Conservation (phyloP, 2,888 invertebrate genomes). For the Polyommatus iphigenia region DNA sequence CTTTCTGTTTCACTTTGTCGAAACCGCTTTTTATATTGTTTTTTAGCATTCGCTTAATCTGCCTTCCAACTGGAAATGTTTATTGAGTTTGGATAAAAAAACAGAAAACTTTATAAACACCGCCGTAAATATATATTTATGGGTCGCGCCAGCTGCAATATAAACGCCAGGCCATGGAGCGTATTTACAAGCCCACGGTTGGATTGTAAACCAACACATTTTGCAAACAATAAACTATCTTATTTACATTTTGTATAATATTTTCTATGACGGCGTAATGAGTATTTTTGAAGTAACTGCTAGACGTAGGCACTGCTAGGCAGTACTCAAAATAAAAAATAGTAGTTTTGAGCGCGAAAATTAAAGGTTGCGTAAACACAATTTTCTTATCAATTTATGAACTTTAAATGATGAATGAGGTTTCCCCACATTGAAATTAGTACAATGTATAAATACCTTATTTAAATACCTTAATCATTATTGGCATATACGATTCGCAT, state of each 20-base stretch:
- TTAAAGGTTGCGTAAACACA: too few species aligned
- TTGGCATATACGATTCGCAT: neutral
- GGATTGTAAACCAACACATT: slow-evolving; percentile 14
- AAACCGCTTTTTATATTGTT: neutral
- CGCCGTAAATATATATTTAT: slow-evolving; percentile 30
- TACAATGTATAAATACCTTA: too few species aligned
- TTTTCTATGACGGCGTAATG: neutral
- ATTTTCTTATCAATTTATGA: too few species aligned
- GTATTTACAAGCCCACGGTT: slow-evolving; percentile 6
- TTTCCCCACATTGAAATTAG: too few species aligned
- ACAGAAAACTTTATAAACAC: slow-evolving; percentile 19
- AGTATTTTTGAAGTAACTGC: neutral
- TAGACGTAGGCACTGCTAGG: neutral
- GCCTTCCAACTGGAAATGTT: neutral
- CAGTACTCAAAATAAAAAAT: too few species aligned
- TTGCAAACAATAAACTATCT: slow-evolving; percentile 1
- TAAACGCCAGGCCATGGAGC: slow-evolving; percentile 15
- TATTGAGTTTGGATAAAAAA: slow-evolving; percentile 22
- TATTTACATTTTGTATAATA: neutral
- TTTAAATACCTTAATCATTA: too few species aligned
- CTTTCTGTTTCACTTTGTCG: neutral
- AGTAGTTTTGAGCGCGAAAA: too few species aligned
- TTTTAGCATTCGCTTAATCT: neutral
- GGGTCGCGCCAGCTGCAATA: slow-evolving; percentile 28
- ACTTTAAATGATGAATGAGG: too few species aligned